A percentile compares a stretch with the other conserved stretches of the same genome.
These are phyloP conservation scores for Microcebus jonahi DNA, from an alignment of 2,113 vertebrate genomes.

Conservation along the genomic window DNA sequence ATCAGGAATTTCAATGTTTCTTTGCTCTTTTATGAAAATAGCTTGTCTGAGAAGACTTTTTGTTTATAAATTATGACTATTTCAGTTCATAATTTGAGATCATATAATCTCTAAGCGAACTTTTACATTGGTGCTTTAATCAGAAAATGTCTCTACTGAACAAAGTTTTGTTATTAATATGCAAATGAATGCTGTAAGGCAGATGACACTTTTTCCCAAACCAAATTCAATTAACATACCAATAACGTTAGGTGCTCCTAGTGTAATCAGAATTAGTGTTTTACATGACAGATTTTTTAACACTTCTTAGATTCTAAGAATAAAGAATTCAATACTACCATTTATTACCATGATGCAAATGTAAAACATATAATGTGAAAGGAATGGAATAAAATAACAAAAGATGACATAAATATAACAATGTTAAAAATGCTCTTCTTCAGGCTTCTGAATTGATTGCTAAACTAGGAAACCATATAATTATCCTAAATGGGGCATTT, in stretches of 20 bases:
- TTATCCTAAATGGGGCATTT: background rate
- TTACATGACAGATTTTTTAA: constrained; percentile 65
- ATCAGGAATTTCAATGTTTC: background rate
- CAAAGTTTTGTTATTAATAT: constrained; percentile 78
- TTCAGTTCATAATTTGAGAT: constrained; percentile 61
- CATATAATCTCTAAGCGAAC: constrained; percentile 57
- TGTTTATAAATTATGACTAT: constrained; percentile 57
- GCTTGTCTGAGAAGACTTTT: constrained; percentile 6
- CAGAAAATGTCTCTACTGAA: constrained; percentile 67
- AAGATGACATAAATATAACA: background rate
- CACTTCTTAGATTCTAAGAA: constrained; percentile 52
- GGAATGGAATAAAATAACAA: background rate
- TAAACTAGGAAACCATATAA: background rate
- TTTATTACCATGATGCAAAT: constrained; percentile 38
- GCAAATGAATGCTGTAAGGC: constrained; percentile 72
- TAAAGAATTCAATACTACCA: constrained; percentile 36
- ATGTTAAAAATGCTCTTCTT: background rate
- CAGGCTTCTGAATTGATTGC: background rate
- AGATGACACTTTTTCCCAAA: constrained; percentile 74
- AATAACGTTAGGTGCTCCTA: constrained; percentile 64
- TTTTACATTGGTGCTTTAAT: constrained; percentile 59
- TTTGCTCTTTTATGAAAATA: constrained; percentile 51
- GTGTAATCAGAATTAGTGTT: constrained; percentile 69
- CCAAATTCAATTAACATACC: constrained; percentile 76
- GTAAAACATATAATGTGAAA: background rate